Percentiles rank a stretch among this genome's conserved stretches.
phyloP scores from a whole-genome alignment of 2,113 vertebrate species.

The Pomatostomus ruficeps region DNA sequence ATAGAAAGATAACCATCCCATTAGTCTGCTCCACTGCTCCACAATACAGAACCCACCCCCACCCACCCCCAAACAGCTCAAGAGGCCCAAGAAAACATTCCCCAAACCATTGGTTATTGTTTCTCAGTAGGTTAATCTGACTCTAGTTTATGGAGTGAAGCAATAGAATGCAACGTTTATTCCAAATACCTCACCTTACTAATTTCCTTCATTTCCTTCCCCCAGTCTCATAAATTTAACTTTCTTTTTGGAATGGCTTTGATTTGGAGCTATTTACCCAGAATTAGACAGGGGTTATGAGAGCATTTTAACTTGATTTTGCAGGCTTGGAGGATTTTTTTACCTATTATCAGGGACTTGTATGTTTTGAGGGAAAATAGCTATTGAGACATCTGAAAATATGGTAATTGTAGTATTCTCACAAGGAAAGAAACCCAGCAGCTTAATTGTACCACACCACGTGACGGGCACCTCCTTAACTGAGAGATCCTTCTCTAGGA shows the following conservation, averaged over 20 bases:
- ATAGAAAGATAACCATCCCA: neutral
- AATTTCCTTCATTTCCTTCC: neutral
- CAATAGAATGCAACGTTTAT: fast-evolving
- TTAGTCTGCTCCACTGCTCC: neutral
- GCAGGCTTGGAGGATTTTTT: neutral
- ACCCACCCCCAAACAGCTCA: neutral
- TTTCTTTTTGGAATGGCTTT: neutral
- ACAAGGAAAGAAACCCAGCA: fast-evolving
- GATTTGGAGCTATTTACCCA: neutral
- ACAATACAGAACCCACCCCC: neutral
- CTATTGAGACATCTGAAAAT: neutral
- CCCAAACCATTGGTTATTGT: fast-evolving
- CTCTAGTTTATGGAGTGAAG: neutral
- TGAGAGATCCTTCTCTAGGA: neutral
- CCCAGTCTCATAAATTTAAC: neutral
- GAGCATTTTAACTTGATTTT: neutral
- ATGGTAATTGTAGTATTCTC: neutral
- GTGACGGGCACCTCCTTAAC: neutral
- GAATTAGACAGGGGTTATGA: neutral
- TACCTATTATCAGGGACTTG: neutral
- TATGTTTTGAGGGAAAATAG: neutral
- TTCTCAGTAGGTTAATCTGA: neutral
- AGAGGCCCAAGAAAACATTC: neutral
- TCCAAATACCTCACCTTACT: neutral
- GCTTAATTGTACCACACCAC: neutral